Evolutionary conservation across 2,888 invertebrate genomes (phyloP).

Genomic region (Leptopilina syphax): DNA sequence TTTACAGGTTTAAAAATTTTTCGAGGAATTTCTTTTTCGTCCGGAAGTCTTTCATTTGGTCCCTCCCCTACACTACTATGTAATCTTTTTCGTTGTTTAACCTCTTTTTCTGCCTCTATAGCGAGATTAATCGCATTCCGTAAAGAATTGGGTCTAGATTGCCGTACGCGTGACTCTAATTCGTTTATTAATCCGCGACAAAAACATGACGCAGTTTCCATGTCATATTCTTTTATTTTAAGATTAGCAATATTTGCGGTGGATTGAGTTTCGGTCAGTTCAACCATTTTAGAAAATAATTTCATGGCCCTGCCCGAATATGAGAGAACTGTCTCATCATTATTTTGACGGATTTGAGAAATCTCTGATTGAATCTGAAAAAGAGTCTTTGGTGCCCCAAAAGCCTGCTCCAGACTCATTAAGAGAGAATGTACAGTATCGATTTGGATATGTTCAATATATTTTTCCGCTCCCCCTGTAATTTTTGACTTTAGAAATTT

Average conservation of each 20-base stretch:
- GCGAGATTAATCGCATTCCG: background rate
- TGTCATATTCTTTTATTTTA: background rate
- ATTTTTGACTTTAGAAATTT: background rate
- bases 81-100: background rate
- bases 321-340: background rate
- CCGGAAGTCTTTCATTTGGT: background rate
- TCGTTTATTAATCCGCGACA: background rate
- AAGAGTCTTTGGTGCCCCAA: background rate
- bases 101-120: background rate
- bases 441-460: background rate
- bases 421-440: background rate
- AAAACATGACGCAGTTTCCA: background rate
- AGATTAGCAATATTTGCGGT: background rate
- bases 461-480: background rate
- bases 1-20: background rate
- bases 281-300: background rate
- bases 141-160: background rate
- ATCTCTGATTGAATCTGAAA: background rate
- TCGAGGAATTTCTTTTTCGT: background rate
- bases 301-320: background rate
- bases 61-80: no score
- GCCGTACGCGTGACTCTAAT: background rate
- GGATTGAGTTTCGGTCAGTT: background rate
- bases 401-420: background rate
- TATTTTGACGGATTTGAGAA: background rate